Percentiles rank a stretch among this genome's conserved stretches.
phyloP scores from a whole-genome alignment of 2,113 vertebrate genomes.

The Talpa occidentalis region DNA sequence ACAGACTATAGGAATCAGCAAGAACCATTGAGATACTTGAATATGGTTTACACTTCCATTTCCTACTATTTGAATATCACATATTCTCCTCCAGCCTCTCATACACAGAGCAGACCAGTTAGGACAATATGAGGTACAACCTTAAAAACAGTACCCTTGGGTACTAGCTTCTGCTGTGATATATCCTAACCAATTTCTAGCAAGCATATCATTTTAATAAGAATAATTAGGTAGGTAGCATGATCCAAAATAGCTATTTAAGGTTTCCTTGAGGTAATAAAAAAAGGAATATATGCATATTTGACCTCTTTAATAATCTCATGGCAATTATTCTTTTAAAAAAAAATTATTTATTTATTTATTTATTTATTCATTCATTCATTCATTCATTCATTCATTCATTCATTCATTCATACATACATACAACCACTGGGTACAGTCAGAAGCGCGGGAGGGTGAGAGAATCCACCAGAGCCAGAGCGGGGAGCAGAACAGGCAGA shows the following conservation, averaged over 20 bases:
- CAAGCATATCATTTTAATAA: not conserved
- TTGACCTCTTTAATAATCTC: constrained; percentile 6
- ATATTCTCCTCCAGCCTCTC: no score
- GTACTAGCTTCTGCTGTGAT: not conserved
- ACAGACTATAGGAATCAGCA: not conserved
- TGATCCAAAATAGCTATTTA: not conserved
- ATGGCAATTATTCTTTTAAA: not conserved
- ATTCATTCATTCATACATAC: no score
- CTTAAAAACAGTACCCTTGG: not conserved
- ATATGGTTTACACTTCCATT: no score
- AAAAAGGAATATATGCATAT: not conserved
- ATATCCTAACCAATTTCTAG: not conserved
- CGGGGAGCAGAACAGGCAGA: no score
- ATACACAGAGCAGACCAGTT: not conserved
- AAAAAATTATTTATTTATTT: no score
- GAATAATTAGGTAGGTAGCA: not conserved
- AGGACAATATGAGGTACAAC: not conserved
- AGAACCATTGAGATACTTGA: not conserved
- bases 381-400: no score
- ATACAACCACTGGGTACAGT: no score
- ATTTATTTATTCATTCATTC: no score
- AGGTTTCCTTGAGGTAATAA: constrained; percentile 18
- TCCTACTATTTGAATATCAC: not conserved
- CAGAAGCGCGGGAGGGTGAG: no score
- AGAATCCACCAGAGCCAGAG: no score